phyloP scores from a whole-genome alignment of 2,797 vertebrate species.

The Danio albolineatus region DNA sequence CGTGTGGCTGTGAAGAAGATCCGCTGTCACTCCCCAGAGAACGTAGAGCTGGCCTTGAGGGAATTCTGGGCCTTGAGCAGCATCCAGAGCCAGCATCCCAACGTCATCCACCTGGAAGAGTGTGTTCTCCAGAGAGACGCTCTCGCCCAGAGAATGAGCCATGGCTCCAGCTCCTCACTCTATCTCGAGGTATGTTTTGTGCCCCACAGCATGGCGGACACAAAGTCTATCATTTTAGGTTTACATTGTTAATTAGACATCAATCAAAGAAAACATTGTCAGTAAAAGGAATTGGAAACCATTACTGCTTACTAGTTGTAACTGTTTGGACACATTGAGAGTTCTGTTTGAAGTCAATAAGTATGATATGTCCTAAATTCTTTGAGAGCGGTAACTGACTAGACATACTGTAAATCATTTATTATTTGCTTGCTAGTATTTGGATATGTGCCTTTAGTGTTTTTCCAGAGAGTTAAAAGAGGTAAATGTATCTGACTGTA shows the following conservation, averaged over 20 bases:
- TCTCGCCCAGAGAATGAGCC: conserved; percentile 94
- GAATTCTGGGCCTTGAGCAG: conserved; percentile 99
- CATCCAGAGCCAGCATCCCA: conserved; percentile 97
- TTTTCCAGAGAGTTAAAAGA: not conserved
- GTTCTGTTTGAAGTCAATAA: not conserved
- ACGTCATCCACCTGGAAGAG: conserved; percentile 97
- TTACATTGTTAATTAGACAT: not conserved
- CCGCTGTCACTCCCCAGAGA: conserved; percentile 96
- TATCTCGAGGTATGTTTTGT: conserved; percentile 88
- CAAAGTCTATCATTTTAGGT: not conserved
- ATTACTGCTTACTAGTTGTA: not conserved
- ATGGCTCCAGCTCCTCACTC: conserved; percentile 92
- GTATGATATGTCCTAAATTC: not conserved
- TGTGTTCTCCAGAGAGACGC: conserved; percentile 95
- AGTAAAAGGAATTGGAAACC: not conserved
- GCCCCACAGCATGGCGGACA: not conserved
- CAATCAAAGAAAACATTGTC: not conserved
- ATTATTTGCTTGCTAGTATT: not conserved
- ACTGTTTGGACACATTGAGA: not conserved
- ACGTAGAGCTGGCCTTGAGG: conserved; percentile 94
- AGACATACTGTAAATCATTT: not conserved
- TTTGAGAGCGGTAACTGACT: not conserved
- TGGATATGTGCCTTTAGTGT: not conserved
- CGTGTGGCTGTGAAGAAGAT: conserved; percentile 97
- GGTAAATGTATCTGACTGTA: not conserved